Conservation (phyloP, 2,888 invertebrate genomes). For the Ochropacha duplaris region DNA sequence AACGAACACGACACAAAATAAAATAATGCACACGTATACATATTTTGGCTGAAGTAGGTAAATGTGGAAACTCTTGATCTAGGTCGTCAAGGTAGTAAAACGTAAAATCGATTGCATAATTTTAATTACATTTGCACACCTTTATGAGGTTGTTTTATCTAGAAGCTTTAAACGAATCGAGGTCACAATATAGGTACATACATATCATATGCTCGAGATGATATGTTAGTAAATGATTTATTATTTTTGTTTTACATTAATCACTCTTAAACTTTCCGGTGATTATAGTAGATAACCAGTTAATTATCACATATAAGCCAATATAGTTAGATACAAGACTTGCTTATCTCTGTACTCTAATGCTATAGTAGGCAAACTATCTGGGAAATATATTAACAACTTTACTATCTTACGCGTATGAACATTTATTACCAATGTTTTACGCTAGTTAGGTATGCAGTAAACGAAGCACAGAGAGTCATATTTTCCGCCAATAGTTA, state of each 20-base stretch:
- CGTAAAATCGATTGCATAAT: slow-evolving; percentile 47
- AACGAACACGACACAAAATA: too few relatives aligned
- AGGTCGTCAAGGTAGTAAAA: slow-evolving; percentile 42
- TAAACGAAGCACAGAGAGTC: not conserved
- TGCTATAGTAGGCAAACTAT: too few relatives aligned
- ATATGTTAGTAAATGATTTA: too few relatives aligned
- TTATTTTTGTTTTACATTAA: too few relatives aligned
- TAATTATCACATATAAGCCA: too few relatives aligned
- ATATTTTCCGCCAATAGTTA: not conserved
- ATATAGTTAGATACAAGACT: too few relatives aligned
- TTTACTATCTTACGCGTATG: not conserved
- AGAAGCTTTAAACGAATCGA: slow-evolving; percentile 27
- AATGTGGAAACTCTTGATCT: slow-evolving; percentile 35
- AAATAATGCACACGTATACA: too few relatives aligned
- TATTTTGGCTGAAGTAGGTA: not conserved
- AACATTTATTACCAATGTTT: not conserved
- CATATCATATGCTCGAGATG: too few relatives aligned
- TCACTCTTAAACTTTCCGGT: too few relatives aligned
- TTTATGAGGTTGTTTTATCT: slow-evolving; percentile 50
- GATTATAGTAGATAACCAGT: too few relatives aligned
- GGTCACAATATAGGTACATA: not conserved
- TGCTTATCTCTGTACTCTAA: too few relatives aligned
- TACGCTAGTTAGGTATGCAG: not conserved
- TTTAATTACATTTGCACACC: slow-evolving; percentile 37
- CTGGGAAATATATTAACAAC: too few relatives aligned